Conservation (phyloP, 2,888 invertebrate species). For the Itoplectis maculator region DNA sequence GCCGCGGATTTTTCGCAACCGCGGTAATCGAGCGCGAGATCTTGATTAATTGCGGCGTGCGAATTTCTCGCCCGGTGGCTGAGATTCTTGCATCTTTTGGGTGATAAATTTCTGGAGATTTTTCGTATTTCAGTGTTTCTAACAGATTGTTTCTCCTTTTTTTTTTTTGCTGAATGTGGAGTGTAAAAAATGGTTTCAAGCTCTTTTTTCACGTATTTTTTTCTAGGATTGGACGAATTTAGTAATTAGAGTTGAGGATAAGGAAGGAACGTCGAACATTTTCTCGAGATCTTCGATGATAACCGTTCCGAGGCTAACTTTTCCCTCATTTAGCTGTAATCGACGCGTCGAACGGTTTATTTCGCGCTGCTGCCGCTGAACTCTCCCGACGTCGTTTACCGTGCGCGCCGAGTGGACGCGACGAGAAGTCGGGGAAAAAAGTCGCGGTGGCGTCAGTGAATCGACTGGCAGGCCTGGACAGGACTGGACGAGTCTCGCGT, state of each 20-base stretch:
- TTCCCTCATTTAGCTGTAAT: neutral
- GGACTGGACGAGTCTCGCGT: constrained; percentile 50
- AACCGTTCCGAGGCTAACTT: too few species aligned
- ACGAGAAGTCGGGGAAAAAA: neutral
- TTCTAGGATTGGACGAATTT: too few species aligned
- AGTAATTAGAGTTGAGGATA: too few species aligned
- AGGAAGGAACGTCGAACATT: too few species aligned
- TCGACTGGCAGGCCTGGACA: constrained; percentile 57
- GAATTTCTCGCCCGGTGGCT: neutral
- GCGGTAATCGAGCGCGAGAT: constrained; percentile 1
- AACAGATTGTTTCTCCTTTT: too few species aligned
- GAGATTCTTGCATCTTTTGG: neutral
- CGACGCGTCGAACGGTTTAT: neutral
- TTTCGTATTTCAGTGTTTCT: too few species aligned
- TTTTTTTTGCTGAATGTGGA: too few species aligned
- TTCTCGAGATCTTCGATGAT: too few species aligned
- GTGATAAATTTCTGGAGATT: neutral
- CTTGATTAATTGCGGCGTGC: neutral
- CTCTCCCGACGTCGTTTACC: neutral
- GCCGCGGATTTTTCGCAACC: neutral
- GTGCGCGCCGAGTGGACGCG: neutral
- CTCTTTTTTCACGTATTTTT: too few species aligned
- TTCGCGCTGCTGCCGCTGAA: neutral
- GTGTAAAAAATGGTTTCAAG: too few species aligned
- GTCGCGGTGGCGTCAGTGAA: constrained; percentile 47